Conservation (phyloP, 2,113 vertebrate species). For the Sorex araneus region DNA sequence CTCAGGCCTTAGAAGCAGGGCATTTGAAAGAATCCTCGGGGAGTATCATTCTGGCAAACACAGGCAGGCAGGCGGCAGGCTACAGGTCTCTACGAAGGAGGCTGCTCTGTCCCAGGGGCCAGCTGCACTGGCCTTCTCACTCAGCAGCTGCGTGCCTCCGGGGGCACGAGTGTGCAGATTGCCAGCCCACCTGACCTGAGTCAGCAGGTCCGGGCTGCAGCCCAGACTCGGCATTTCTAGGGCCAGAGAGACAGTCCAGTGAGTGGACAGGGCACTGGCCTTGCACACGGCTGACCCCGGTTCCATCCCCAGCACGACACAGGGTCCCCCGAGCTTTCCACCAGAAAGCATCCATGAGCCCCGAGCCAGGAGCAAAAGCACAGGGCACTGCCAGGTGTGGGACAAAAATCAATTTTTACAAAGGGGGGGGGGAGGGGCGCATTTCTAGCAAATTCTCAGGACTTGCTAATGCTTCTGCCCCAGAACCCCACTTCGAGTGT, state of each 20-base stretch:
- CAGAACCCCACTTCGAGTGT: neutral
- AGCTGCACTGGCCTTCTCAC: neutral
- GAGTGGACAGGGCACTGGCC: too few species aligned
- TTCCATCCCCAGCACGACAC: too few species aligned
- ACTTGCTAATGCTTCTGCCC: neutral
- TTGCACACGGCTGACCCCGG: too few species aligned
- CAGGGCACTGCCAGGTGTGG: too few species aligned
- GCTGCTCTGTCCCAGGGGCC: neutral
- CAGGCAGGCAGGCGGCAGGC: neutral
- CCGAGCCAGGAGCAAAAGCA: too few species aligned
- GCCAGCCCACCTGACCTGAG: neutral
- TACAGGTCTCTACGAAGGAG: neutral
- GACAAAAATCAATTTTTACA: too few species aligned
- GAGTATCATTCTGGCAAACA: conserved; percentile 14
- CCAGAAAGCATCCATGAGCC: too few species aligned
- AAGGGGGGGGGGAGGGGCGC: too few species aligned
- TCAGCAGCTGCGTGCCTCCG: neutral
- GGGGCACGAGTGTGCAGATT: fast-evolving
- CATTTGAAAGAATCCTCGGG: neutral
- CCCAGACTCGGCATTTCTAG: neutral
- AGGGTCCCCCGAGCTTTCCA: too few species aligned
- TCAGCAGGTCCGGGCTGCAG: neutral
- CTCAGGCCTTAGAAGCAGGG: too few species aligned
- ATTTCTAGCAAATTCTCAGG: neutral
- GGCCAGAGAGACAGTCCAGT: neutral